Conservation (phyloP, 1,140 invertebrate genomes). For the Anastrepha ludens region DNA sequence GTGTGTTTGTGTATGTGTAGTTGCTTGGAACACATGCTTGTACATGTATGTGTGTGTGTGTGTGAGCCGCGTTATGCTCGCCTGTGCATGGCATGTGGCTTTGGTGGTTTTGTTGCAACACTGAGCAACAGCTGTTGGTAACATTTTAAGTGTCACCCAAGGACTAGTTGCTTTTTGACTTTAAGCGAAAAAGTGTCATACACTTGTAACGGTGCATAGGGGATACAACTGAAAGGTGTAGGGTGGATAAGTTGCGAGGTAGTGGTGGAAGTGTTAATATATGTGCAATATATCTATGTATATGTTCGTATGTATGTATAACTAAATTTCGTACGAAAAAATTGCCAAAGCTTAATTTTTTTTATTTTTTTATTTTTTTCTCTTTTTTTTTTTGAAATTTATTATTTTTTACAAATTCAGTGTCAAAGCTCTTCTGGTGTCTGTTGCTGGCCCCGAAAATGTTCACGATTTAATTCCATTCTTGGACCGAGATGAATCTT, state of each 20-base stretch:
- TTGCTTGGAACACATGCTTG: not conserved
- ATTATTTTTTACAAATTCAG: too few relatives aligned
- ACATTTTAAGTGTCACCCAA: constrained; percentile 42
- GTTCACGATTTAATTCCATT: too few relatives aligned
- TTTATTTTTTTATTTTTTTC: too few relatives aligned
- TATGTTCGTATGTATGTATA: too few relatives aligned
- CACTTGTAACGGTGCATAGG: not conserved
- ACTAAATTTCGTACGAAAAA: too few relatives aligned
- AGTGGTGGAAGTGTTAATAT: too few relatives aligned
- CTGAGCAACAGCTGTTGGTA: constrained; percentile 35
- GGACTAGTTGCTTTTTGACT: constrained; percentile 47
- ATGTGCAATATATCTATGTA: too few relatives aligned
- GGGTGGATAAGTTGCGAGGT: not conserved
- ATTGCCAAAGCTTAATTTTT: too few relatives aligned
- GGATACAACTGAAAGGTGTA: not conserved
- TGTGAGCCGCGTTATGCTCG: constrained; percentile 9
- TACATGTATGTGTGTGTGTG: not conserved
- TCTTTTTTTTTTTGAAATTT: too few relatives aligned
- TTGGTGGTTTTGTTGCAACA: constrained; percentile 45
- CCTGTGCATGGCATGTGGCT: constrained; percentile 44
- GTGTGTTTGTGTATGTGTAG: not conserved
- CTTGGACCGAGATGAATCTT: too few relatives aligned
- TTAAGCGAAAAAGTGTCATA: not conserved
- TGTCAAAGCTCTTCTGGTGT: too few relatives aligned
- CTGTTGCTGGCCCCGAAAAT: too few relatives aligned